A percentile compares a stretch with the other conserved stretches of the same genome.
Evolutionary conservation across 2,888 invertebrate species (phyloP).

Genomic region (Chironomus tentans): DNA sequence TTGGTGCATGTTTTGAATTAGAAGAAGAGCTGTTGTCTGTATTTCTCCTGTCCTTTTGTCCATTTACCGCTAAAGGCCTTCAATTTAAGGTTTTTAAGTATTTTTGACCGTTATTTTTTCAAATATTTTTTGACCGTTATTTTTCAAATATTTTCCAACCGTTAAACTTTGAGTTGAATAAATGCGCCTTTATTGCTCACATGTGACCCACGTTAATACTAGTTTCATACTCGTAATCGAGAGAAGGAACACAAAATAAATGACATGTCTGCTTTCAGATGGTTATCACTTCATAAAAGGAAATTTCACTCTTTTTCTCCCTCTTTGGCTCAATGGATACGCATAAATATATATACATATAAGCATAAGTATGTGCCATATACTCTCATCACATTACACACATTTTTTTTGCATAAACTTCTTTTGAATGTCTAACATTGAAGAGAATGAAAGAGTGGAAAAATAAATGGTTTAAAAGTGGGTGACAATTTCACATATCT

Average conservation of each 20-base stretch:
- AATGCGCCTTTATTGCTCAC: too few species aligned
- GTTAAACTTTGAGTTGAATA: too few species aligned
- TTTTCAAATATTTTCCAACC: too few species aligned
- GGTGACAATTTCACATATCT: constrained; percentile 15
- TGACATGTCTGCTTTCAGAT: constrained; percentile 23
- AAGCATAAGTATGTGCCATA: too few species aligned
- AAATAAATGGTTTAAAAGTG: constrained; percentile 1
- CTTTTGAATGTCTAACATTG: not conserved
- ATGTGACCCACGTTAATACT: too few species aligned
- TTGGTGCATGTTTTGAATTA: too few species aligned
- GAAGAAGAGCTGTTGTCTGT: too few species aligned
- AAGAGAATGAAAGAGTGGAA: not conserved
- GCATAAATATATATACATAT: not conserved
- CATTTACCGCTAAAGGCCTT: too few species aligned
- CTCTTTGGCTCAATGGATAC: not conserved
- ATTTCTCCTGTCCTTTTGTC: too few species aligned
- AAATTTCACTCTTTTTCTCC: not conserved
- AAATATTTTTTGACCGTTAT: too few species aligned
- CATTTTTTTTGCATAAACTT: not conserved
- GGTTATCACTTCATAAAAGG: constrained; percentile 25
- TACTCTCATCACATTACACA: not conserved
- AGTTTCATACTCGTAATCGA: not conserved
- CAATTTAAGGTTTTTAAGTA: too few species aligned
- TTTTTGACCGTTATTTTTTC: too few species aligned
- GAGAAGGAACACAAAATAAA: constrained; percentile 4